Evolutionary conservation across 1,140 invertebrate genomes (phyloP).

Genomic region (Drosophila ironensis): DNA sequence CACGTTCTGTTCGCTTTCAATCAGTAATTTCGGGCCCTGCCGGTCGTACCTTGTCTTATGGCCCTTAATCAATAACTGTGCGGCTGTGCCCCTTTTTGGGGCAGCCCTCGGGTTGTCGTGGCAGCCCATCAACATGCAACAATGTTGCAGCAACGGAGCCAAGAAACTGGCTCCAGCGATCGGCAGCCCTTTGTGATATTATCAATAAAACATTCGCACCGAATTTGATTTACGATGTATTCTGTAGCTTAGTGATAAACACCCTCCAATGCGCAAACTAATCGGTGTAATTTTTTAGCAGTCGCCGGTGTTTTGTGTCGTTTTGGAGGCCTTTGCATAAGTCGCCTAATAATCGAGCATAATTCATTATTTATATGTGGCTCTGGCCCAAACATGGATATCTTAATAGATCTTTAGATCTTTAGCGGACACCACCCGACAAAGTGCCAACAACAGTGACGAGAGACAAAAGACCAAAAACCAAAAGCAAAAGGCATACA

Average conservation of each 20-base stretch:
- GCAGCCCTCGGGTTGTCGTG: constrained; percentile 42
- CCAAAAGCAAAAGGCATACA: constrained; percentile 53
- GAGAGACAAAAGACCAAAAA: constrained; percentile 44
- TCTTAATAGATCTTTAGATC: constrained; percentile 60
- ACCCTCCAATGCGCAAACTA: constrained; percentile 46
- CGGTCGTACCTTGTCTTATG: constrained; percentile 51
- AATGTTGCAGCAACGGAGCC: constrained; percentile 61
- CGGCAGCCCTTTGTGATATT: no score
- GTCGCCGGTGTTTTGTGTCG: constrained; percentile 7
- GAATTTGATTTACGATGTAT: background rate
- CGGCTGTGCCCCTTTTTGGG: constrained; percentile 16
- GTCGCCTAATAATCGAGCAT: constrained; percentile 74
- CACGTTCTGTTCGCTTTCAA: constrained; percentile 56
- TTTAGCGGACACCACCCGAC: constrained; percentile 55
- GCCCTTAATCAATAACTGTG: constrained; percentile 76
- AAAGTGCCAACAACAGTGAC: constrained; percentile 55
- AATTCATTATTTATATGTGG: constrained; percentile 75
- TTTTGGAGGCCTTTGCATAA: constrained; percentile 59
- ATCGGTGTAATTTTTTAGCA: constrained; percentile 67
- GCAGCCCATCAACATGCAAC: constrained; percentile 69
- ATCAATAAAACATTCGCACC: no score
- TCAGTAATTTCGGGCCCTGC: constrained; percentile 58
- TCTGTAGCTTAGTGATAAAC: constrained; percentile 21
- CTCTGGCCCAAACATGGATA: constrained; percentile 44
- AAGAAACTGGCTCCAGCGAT: constrained; percentile 18